Percentiles rank a stretch among this genome's conserved stretches.
Conservation (phyloP, 2,113 vertebrate genomes). For the Paraplagusia blochii region DNA sequence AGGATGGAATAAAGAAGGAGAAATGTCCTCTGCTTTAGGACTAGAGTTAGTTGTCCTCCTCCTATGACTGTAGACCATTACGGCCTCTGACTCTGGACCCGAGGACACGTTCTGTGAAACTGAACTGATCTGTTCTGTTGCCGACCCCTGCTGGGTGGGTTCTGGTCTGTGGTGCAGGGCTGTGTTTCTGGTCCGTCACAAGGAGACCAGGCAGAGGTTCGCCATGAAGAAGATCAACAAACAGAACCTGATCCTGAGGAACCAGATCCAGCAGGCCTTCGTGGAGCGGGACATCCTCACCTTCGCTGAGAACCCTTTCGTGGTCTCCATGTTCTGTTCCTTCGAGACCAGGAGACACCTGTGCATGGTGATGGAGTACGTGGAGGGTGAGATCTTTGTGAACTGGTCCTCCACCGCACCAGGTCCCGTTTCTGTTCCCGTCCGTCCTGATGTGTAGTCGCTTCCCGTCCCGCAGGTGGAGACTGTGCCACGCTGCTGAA, state of each 20-base stretch:
- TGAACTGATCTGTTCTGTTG: too few species aligned
- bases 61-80: too few species aligned
- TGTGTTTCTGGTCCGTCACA: constrained; percentile 92
- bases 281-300: constrained; percentile 97
- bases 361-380: constrained; percentile 99
- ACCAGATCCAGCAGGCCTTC: constrained; percentile 98
- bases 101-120: too few species aligned
- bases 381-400: constrained; percentile 82
- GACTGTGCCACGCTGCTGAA: constrained; percentile 96
- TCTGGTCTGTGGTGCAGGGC: constrained; percentile 62
- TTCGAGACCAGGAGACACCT: constrained; percentile 95
- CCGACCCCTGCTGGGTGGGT: too few species aligned
- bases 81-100: too few species aligned
- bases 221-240: constrained; percentile 99
- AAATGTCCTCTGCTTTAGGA: too few species aligned
- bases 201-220: constrained; percentile 91
- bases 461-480: constrained; percentile 77
- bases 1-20: too few species aligned
- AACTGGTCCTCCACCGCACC: rapidly evolving
- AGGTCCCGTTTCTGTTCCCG: rapidly evolving
- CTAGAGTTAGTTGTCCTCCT: too few species aligned
- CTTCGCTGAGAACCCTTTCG: constrained; percentile 95
- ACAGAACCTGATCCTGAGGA: constrained; percentile 95
- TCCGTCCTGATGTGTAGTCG: neutral
- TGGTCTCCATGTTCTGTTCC: constrained; percentile 99